Evolutionary conservation across 1,140 invertebrate species (phyloP).

Genomic region (Micrasema minimum): DNA sequence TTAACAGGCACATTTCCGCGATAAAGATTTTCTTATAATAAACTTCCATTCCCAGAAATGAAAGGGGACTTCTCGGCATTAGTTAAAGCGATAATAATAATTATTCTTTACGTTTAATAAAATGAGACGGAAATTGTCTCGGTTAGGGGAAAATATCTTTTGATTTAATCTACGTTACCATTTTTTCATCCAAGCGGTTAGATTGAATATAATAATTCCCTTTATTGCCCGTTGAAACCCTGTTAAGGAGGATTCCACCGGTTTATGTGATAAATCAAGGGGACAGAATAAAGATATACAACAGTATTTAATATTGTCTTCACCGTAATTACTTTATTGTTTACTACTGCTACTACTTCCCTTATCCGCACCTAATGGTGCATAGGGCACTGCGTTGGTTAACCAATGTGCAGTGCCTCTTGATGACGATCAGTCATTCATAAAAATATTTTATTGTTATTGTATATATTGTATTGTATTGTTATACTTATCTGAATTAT

Average conservation of each 20-base stretch:
- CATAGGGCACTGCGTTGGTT: too few species aligned
- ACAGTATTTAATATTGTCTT: too few species aligned
- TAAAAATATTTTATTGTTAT: too few species aligned
- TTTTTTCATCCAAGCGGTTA: constrained; percentile 10
- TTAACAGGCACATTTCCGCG: constrained; percentile 13
- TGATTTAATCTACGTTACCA: constrained; percentile 1
- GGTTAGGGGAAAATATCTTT: constrained; percentile 11
- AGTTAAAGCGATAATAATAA: constrained; percentile 17
- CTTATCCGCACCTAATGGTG: too few species aligned
- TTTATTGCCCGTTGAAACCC: constrained; percentile 3
- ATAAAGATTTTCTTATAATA: constrained; percentile 35
- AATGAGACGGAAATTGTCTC: constrained; percentile 17
- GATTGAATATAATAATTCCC: constrained; percentile 17
- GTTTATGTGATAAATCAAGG: too few species aligned
- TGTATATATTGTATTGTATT: too few species aligned
- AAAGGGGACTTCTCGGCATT: not conserved
- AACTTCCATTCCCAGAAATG: constrained; percentile 12
- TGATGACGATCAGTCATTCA: too few species aligned
- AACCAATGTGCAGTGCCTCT: too few species aligned
- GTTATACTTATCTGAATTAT: too few species aligned
- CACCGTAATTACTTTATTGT: too few species aligned
- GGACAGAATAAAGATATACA: not conserved
- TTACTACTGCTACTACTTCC: too few species aligned
- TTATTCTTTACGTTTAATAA: constrained; percentile 29
- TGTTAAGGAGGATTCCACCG: not conserved